These are phyloP conservation scores for Mystacornis crossleyi DNA, from an alignment of 2,113 vertebrate genomes.

Conservation along the genomic window DNA sequence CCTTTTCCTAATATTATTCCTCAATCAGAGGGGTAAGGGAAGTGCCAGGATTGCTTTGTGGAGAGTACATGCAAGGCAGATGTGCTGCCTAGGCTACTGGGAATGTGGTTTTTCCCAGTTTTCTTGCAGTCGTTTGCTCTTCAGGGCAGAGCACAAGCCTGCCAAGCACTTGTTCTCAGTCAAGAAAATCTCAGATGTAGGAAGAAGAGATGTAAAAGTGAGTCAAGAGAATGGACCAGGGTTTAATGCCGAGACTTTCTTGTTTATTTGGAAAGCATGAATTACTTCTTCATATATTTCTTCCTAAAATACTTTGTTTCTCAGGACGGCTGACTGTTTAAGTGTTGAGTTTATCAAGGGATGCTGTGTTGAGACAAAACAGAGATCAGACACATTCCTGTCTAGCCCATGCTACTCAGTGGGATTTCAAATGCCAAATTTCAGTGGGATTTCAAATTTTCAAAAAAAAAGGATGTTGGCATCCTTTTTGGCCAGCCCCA, in stretches of 20 bases:
- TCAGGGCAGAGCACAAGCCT: not conserved
- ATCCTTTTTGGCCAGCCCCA: not conserved
- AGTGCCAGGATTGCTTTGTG: not conserved
- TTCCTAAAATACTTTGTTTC: not conserved
- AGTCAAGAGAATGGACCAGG: not conserved
- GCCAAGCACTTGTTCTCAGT: not conserved
- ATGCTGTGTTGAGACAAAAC: not conserved
- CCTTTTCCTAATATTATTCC: not conserved
- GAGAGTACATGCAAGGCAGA: not conserved
- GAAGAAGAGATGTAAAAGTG: not conserved
- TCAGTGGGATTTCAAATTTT: not conserved
- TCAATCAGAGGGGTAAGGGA: not conserved
- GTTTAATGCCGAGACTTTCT: not conserved
- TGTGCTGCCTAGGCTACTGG: not conserved
- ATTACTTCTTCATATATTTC: not conserved
- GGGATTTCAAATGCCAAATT: not conserved
- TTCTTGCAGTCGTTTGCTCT: not conserved
- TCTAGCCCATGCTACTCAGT: not conserved
- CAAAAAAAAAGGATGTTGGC: not conserved
- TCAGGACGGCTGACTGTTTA: not conserved
- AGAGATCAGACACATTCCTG: accelerated
- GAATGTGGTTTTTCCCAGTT: not conserved
- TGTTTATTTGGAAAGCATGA: not conserved
- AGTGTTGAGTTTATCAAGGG: not conserved
- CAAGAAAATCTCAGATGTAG: not conserved